Evolutionary conservation across 2,797 vertebrate species (phyloP), one percentile per base, ranked within the genome.

Genomic region (Microchirus variegatus): DNA sequence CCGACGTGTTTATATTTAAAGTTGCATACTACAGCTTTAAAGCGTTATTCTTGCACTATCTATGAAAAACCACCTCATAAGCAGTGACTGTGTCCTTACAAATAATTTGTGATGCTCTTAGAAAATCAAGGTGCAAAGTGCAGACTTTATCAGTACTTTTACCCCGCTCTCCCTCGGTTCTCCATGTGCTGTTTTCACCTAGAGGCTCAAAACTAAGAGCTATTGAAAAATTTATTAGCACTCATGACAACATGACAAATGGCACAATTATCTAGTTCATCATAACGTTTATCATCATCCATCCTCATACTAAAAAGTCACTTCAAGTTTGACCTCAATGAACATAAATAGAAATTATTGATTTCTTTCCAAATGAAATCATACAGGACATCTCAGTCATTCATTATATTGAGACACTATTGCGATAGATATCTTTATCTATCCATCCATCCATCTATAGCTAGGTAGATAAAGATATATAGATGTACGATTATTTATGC

Each of bases 171-270:
- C 35, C 48, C 46, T 53, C 19, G 0, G 16, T 54, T 75, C 64
- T 56, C 70, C 18, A 22, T 63, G 57, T 66, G 60, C 16, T 18
- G 12, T 16, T 73, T 78, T 78, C 48, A 83, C 80, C 80, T 73
- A 26, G 54, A 80, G 79, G 79, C 63, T 62, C 9, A 16, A 71
- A 73, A 80, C 62, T 71, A 70, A 42, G 17, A 77, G 63, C 75
- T 73, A 40, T n/a, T 77, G 75, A 51, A 45, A 81, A 60, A 77
- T 82, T 8, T 81, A 85, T 82, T 71, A 77, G 75, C 52, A 63
- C 35, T 56, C 19, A 14, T 69, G 76, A 80, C 82, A 84, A 75
- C 67, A 64, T 86, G 80, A 90, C 58, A 83, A 87, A 90, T 87
- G 45, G 70, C 63, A 63, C 80, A 82, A 86, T 90, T 84, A 87